These are phyloP conservation scores for Hemicordylus capensis DNA, from an alignment of 2,113 vertebrate species.

Conservation along the genomic window DNA sequence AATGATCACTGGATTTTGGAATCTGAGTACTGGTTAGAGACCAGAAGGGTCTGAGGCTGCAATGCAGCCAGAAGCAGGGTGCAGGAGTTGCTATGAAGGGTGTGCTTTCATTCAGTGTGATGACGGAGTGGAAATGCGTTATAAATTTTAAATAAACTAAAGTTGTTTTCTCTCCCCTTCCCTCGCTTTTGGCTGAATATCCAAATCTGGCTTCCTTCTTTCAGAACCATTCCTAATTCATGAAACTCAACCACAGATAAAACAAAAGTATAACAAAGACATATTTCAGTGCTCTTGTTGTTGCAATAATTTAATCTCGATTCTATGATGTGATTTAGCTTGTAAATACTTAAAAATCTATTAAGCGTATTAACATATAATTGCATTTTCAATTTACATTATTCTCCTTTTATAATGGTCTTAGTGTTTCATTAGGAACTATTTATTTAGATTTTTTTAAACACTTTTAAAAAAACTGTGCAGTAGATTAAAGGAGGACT, in stretches of 20 bases:
- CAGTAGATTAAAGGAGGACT: constrained; percentile 15
- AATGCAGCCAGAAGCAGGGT: not conserved
- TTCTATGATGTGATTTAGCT: not conserved
- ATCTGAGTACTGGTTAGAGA: not conserved
- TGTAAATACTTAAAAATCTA: constrained; percentile 3
- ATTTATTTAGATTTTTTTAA: constrained; percentile 36
- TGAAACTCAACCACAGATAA: not conserved
- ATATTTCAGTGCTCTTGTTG: not conserved
- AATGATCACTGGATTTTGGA: too few species aligned
- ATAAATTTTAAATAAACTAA: not conserved
- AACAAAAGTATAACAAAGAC: not conserved
- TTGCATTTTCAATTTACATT: not conserved
- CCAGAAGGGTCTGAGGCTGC: not conserved
- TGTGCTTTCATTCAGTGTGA: not conserved
- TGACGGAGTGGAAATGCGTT: not conserved
- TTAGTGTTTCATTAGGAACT: constrained; percentile 29
- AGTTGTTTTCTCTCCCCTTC: not conserved
- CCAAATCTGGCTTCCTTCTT: not conserved
- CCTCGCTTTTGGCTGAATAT: not conserved
- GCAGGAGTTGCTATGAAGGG: not conserved
- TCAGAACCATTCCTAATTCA: not conserved
- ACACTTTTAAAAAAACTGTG: constrained; percentile 14
- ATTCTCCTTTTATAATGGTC: constrained; percentile 13
- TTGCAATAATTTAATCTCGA: not conserved
- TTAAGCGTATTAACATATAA: not conserved